Evolutionary conservation across 2,888 invertebrate species (phyloP), one percentile per base, ranked within the genome.

Genomic region (Chaitophorus viminalis): DNA sequence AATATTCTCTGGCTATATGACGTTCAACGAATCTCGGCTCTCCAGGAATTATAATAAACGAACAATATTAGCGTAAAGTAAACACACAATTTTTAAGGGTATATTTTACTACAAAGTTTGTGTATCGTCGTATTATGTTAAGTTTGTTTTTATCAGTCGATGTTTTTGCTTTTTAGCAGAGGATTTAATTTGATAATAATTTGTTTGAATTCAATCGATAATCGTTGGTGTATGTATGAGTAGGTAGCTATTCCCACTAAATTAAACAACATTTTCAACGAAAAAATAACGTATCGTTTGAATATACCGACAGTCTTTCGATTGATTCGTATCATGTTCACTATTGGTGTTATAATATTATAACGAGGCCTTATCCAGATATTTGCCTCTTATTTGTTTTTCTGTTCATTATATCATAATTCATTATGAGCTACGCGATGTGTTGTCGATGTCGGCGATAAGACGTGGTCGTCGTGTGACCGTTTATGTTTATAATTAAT

Each of bases 401-500:
- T 65, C 65, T 33, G 18, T 17, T 18, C 52, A 54, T 21, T 39
- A 21, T 36, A n/a, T 8, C n/a, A 65, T n/a, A n/a, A 29, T 36
- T 9, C 11, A 8, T 5, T 39, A 21, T 36, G n/a, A 60, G 17
- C 17, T 33, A 65, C 29, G 65, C n/a, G 78, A 33, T 60, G 33
- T n/a, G 33, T 79, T 60, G 33, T 79, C 78, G 33, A 60, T 60
- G n/a, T 21, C 17, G 29, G 65, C 65, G 65, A 65, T 60, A 60
- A 60, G 31, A 17, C 14, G 21, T 76, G 4, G 52, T 52, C 60
- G 65, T 39, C 36, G 65, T 79, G 65, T 79, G 21, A 39, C 39
- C 39, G 39, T 79, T 79, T 65, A n/a, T 79, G n/a, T 79, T 36
- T 36, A n/a, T n/a, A n/a, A n/a, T n/a, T n/a, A n/a, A n/a, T n/a